phyloP scores from a whole-genome alignment of 2,797 vertebrate species.

The Gorsachius magnificus region DNA sequence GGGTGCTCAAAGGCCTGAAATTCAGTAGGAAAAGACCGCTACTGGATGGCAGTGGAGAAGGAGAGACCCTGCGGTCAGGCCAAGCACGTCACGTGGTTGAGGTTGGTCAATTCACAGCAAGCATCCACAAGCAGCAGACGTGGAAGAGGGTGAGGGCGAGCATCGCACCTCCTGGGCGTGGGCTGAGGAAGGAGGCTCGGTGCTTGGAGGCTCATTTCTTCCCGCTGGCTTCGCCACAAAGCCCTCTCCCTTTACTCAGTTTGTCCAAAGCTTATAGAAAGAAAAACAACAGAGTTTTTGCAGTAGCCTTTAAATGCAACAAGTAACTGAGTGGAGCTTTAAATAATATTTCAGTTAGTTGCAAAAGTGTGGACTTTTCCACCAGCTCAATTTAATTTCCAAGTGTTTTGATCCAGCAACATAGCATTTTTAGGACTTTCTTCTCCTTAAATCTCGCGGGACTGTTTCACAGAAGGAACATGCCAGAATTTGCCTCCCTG shows the following conservation, averaged over 20 bases:
- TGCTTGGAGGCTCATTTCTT: not conserved
- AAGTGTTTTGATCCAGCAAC: not conserved
- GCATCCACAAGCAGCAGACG: not conserved
- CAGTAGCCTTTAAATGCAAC: not conserved
- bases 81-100: not conserved
- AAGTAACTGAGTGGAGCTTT: not conserved
- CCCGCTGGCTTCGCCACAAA: not conserved
- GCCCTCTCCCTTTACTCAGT: not conserved
- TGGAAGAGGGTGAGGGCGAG: not conserved
- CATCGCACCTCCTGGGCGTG: not conserved
- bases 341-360: rapidly evolving
- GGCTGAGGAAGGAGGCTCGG: not conserved
- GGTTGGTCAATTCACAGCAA: not conserved
- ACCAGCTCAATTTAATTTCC: not conserved
- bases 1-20: not conserved
- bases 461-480: not conserved
- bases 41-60: not conserved
- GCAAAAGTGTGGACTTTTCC: not conserved
- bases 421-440: not conserved
- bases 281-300: not conserved
- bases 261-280: not conserved
- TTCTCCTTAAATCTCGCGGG: not conserved
- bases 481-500: not conserved
- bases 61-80: not conserved
- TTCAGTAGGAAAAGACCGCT: not conserved